Percentiles rank a stretch among this genome's conserved stretches.
These are phyloP conservation scores for Monochamus alternatus DNA, from an alignment of 2,888 invertebrate genomes.

Conservation along the genomic window DNA sequence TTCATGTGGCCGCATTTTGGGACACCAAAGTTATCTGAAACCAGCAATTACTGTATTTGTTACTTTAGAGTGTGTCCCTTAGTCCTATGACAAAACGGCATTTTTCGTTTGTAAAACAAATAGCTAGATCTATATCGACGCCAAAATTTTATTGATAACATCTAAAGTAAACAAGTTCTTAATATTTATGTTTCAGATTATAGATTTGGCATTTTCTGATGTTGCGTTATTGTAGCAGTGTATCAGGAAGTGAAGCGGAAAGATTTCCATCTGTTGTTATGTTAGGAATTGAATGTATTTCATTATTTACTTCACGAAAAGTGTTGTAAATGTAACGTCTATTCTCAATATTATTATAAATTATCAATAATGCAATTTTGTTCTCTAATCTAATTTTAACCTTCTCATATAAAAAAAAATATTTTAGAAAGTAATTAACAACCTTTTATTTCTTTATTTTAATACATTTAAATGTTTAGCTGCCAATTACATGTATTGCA, in stretches of 20 bases:
- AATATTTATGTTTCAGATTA: too few relatives aligned
- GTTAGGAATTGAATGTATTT: neutral
- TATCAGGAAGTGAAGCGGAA: neutral
- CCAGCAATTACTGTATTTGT: conserved; percentile 6
- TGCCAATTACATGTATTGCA: too few relatives aligned
- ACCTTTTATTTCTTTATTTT: neutral
- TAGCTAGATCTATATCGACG: too few relatives aligned
- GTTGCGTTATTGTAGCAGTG: neutral
- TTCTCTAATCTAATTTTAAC: neutral
- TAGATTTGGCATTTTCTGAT: neutral
- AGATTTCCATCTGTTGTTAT: neutral
- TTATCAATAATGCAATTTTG: neutral
- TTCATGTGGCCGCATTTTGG: conserved; percentile 48
- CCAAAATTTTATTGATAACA: too few relatives aligned
- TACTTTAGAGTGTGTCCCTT: neutral
- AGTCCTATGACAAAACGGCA: neutral
- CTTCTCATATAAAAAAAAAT: neutral
- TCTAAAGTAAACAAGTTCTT: too few relatives aligned
- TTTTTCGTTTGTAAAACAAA: neutral
- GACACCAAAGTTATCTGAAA: conserved; percentile 18
- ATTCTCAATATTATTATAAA: neutral
- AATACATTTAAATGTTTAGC: too few relatives aligned
- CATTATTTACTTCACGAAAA: neutral
- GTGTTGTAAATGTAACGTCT: neutral
- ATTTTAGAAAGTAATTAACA: neutral